These are phyloP conservation scores for Schlechtendalia chinensis DNA, from an alignment of 1,140 invertebrate genomes.

Conservation along the genomic window DNA sequence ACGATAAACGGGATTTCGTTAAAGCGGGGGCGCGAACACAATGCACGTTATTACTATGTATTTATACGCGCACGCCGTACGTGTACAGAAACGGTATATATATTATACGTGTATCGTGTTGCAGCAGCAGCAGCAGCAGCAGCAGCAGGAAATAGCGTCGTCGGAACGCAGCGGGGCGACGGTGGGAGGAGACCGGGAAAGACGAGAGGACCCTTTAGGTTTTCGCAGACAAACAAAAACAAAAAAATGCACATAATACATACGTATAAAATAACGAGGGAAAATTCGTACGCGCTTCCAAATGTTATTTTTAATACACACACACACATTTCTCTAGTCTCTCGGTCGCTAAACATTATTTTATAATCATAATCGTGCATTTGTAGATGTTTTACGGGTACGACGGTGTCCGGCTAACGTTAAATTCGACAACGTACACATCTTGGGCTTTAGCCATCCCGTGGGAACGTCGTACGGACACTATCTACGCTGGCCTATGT, in stretches of 20 bases:
- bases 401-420: no score
- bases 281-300: slow-evolving; percentile 15
- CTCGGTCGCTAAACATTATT: no score
- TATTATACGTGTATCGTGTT: neutral
- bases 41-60: slow-evolving; percentile 14
- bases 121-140: no score
- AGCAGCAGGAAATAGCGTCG: no score
- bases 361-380: no score
- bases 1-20: slow-evolving; percentile 44
- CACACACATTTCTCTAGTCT: neutral
- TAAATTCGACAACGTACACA: neutral
- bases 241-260: no score
- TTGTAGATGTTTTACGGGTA: no score
- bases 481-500: no score
- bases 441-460: neutral
- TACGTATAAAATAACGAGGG: slow-evolving; percentile 3
- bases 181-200: no score
- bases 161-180: neutral
- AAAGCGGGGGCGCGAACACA: slow-evolving; percentile 36
- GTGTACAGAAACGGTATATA: neutral
- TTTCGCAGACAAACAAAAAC: neutral
- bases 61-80: neutral
- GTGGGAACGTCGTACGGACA: no score
- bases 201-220: neutral
- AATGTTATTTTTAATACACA: slow-evolving; percentile 23